Conservation (phyloP, 2,888 invertebrate species). For the Pristionchus maxplancki region DNA sequence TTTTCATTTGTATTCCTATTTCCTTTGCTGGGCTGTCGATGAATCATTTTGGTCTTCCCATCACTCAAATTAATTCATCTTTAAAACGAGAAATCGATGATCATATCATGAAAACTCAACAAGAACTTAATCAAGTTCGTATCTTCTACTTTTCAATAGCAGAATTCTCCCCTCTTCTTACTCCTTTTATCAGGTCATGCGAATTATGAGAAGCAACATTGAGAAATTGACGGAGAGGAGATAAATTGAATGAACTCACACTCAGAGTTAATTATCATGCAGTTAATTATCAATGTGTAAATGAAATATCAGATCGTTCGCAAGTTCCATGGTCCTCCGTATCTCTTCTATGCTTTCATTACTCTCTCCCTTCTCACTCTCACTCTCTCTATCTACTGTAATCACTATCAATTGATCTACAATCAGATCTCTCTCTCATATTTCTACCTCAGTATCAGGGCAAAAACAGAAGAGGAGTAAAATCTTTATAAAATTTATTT, state of each 20-base stretch:
- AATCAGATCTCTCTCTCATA: neutral
- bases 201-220: slow-evolving; percentile 47
- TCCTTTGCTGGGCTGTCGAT: neutral
- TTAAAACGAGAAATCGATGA: slow-evolving; percentile 26
- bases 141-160: neutral
- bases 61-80: slow-evolving; percentile 31
- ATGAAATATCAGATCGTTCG: slow-evolving; percentile 30
- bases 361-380: neutral
- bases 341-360: slow-evolving; percentile 16
- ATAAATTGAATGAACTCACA: slow-evolving; percentile 45
- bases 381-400: neutral
- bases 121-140: slow-evolving; percentile 46
- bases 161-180: neutral
- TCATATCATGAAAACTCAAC: slow-evolving; percentile 42
- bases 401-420: neutral
- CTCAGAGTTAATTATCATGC: neutral
- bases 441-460: neutral
- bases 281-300: neutral
- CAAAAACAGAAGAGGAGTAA: neutral
- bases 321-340: slow-evolving; percentile 6
- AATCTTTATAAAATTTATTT: neutral
- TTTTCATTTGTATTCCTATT: slow-evolving; percentile 20
- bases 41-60: slow-evolving; percentile 46
- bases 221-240: slow-evolving; percentile 49
- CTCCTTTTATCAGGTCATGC: slow-evolving; percentile 11